Evolutionary conservation across 1,140 invertebrate genomes (phyloP), one percentile per base, ranked within the genome.

Genomic region (Drosophila pandora): DNA sequence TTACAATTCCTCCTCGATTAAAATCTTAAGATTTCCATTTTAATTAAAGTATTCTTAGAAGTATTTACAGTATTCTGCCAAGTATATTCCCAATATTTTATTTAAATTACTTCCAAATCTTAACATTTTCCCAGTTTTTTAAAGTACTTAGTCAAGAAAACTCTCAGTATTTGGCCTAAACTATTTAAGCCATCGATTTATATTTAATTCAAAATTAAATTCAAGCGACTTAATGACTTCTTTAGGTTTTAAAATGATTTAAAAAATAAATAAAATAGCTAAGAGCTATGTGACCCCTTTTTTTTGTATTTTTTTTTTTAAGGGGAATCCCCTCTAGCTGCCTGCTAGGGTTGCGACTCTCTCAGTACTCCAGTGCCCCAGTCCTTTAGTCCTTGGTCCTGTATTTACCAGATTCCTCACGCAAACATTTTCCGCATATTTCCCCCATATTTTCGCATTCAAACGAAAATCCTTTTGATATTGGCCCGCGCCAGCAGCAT

Each of bases 391-490:
- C 21, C n/a, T 28, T 57, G 25, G 41, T 41, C 39, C 55, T 41
- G 55, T 63, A 37, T 37, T 63, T 41, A 7, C 32, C 63, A 63
- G 45, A 65, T 50, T 50, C 63, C 63, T 37, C 63, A 41, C 21
- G 45, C 63, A 65, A 50, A 41, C 32, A 65, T 65, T 65, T 63
- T 63, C 6, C 58, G 62, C 62, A 65, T 63, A 65, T 64, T 60
- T 60, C 32, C 30, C 30, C 47, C 57, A 60, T 52, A 60, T 62
- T 62, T 61, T 61, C 45, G 25, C 63, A 65, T 65, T 63, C 63
- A 65, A 65, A 65, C 59, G 63, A 63, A 50, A 63, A 65, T 65
- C 63, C 63, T 50, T 65, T 65, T 65, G 62, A 65, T 65, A 65
- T 62, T 65, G 61, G 61, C 56, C 54, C 13, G 9, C 43, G 43